phyloP scores from a whole-genome alignment of 2,797 vertebrate genomes.

The Onychomys leucogaster region DNA sequence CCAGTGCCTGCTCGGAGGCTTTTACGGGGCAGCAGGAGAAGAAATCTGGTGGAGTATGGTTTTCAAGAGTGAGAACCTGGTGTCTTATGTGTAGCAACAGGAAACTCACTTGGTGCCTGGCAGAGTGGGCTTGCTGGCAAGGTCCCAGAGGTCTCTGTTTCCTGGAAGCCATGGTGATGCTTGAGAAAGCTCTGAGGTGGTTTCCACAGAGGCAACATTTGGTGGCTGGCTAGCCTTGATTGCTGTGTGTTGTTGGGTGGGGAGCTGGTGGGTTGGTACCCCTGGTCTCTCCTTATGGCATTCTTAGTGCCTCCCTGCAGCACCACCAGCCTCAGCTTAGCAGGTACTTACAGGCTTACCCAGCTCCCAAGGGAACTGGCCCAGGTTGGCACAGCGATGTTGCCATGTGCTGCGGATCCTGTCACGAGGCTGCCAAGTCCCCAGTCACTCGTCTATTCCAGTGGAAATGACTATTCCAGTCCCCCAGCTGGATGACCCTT shows the following conservation, averaged over 20 bases:
- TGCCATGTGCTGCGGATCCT: not conserved
- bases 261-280: not conserved
- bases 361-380: not conserved
- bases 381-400: not conserved
- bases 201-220: not conserved
- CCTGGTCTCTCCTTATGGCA: not conserved
- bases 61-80: not conserved
- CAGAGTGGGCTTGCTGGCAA: not conserved
- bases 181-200: not conserved
- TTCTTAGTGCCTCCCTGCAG: rapidly evolving
- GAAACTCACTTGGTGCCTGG: not conserved
- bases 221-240: not conserved
- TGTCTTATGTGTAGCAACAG: not conserved
- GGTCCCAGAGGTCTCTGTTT: not conserved
- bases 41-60: rapidly evolving
- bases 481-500: too few relatives aligned
- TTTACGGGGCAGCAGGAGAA: not conserved
- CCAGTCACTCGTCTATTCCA: not conserved
- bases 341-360: not conserved
- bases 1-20: not conserved
- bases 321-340: not conserved
- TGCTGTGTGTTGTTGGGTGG: not conserved
- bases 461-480: too few relatives aligned
- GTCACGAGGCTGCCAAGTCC: not conserved
- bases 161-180: rapidly evolving